Evolutionary conservation across 2,888 invertebrate genomes (phyloP).

Genomic region (Spodoptera exigua): DNA sequence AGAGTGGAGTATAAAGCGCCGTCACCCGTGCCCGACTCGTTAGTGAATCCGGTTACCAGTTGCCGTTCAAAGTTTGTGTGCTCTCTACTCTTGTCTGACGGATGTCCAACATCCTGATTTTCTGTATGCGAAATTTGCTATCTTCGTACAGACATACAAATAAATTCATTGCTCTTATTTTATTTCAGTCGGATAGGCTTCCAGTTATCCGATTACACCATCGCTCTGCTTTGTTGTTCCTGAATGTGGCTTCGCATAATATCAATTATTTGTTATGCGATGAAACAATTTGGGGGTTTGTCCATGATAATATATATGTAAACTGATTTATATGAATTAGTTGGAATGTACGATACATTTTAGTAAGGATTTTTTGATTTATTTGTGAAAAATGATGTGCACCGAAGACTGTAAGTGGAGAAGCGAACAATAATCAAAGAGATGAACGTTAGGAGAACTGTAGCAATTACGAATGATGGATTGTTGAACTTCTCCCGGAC

Average conservation of each 20-base stretch:
- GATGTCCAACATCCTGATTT: constrained; percentile 75
- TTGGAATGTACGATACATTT: not conserved
- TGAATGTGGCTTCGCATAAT: constrained; percentile 14
- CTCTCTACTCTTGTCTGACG: constrained; percentile 74
- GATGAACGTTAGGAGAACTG: constrained; percentile 75
- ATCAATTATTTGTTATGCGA: constrained; percentile 13
- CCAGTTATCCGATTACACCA: constrained; percentile 6
- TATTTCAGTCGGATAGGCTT: constrained; percentile 20
- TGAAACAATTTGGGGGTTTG: constrained; percentile 7
- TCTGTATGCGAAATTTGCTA: constrained; percentile 58
- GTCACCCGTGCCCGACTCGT: constrained; percentile 77
- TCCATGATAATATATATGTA: not conserved
- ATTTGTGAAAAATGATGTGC: constrained; percentile 33
- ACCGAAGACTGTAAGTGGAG: constrained; percentile 35
- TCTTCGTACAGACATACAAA: constrained; percentile 18
- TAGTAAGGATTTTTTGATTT: constrained; percentile 24
- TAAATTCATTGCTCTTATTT: constrained; percentile 56
- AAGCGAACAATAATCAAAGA: constrained; percentile 75
- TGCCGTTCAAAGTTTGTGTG: constrained; percentile 81
- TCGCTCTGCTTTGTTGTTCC: constrained; percentile 13
- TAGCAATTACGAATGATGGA: constrained; percentile 84
- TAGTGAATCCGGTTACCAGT: constrained; percentile 83
- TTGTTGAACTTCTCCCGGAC: constrained; percentile 77
- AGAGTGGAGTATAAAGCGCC: constrained; percentile 49
- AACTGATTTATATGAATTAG: constrained; percentile 8